These are phyloP conservation scores for Drosophila serrata DNA, from an alignment of 1,140 invertebrate genomes.

Conservation along the genomic window DNA sequence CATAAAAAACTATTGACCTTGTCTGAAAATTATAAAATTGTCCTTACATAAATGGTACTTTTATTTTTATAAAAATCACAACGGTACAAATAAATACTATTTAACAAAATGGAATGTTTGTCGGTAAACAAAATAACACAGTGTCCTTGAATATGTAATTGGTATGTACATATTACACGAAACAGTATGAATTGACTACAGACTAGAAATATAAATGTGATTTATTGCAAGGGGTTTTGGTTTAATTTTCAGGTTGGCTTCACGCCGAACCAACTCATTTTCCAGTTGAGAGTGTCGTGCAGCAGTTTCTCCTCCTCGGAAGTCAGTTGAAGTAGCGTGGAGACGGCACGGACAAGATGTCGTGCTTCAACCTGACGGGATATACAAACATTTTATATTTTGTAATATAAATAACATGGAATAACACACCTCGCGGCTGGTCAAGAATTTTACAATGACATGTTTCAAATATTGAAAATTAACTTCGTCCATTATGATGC, in stretches of 20 bases:
- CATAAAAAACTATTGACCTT: not conserved
- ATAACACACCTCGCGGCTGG: constrained; percentile 91
- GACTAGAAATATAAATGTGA: constrained; percentile 52
- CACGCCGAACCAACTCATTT: constrained; percentile 94
- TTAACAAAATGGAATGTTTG: constrained; percentile 57
- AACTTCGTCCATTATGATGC: constrained; percentile 86
- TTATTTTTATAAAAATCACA: constrained; percentile 61
- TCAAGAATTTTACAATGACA: constrained; percentile 96
- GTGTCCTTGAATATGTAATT: constrained; percentile 40
- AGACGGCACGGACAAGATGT: constrained; percentile 94
- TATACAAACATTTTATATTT: not conserved
- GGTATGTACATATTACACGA: constrained; percentile 49
- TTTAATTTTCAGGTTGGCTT: constrained; percentile 86
- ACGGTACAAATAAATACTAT: constrained; percentile 60
- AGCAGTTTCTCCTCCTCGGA: constrained; percentile 94
- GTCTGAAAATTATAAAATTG: not conserved
- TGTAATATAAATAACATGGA: not conserved
- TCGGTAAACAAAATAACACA: constrained; percentile 56
- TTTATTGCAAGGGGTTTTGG: constrained; percentile 28
- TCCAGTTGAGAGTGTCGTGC: constrained; percentile 95
- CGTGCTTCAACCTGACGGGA: constrained; percentile 89
- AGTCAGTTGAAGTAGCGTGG: constrained; percentile 93
- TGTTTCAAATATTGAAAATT: constrained; percentile 94
- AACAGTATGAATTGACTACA: constrained; percentile 50
- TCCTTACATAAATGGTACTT: constrained; percentile 39